phyloP scores from a whole-genome alignment of 2,113 vertebrate species.

The Progne subis region DNA sequence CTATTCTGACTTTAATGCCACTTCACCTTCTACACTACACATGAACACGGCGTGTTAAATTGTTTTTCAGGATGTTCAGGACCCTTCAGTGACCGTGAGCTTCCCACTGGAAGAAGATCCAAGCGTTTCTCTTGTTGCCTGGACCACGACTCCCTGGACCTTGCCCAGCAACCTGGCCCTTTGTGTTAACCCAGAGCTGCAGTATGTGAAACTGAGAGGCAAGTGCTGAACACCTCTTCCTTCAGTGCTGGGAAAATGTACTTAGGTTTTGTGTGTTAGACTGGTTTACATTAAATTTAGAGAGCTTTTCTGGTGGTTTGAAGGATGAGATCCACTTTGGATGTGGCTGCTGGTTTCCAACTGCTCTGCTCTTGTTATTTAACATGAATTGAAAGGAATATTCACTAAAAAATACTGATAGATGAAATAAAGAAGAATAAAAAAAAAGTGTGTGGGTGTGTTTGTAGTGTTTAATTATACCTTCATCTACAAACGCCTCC shows the following conservation, averaged over 20 bases:
- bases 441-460: not conserved
- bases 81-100: constrained; percentile 90
- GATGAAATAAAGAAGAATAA: not conserved
- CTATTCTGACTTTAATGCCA: not conserved
- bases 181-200: constrained; percentile 90
- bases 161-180: constrained; percentile 94
- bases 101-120: constrained; percentile 90
- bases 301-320: not conserved
- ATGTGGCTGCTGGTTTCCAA: not conserved
- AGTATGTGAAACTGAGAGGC: constrained; percentile 92
- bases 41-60: not conserved
- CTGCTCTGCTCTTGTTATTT: not conserved
- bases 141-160: constrained; percentile 99
- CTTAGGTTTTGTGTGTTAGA: not conserved
- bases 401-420: not conserved
- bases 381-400: not conserved
- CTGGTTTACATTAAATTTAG: not conserved
- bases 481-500: not conserved
- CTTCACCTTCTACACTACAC: not conserved
- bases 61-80: constrained; percentile 89
- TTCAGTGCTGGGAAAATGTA: not conserved
- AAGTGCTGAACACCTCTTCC: constrained; percentile 5
- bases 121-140: constrained; percentile 86
- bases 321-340: not conserved
- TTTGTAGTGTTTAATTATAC: not conserved